Percentiles rank a stretch among this genome's conserved stretches.
Evolutionary conservation across 2,888 invertebrate genomes (phyloP).

Genomic region (Clivina fossor): DNA sequence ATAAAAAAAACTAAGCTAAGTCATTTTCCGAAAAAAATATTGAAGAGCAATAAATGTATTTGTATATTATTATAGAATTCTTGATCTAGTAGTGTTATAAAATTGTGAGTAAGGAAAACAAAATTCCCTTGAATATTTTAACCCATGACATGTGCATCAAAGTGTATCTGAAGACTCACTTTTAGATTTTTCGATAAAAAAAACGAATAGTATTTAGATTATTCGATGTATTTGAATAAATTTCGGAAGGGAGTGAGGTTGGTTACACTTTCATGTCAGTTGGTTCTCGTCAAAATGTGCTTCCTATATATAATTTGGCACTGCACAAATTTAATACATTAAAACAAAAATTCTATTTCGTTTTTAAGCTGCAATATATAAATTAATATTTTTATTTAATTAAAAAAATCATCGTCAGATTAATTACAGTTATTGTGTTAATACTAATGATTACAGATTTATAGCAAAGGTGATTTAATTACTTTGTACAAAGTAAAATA

Average conservation of each 20-base stretch:
- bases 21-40: slow-evolving; percentile 21
- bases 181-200: neutral
- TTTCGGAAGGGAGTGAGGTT: neutral
- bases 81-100: slow-evolving; percentile 30
- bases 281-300: slow-evolving; percentile 27
- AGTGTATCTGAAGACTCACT: too few species aligned
- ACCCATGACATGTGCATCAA: slow-evolving; percentile 2
- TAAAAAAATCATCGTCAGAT: too few species aligned
- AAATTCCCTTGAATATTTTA: slow-evolving; percentile 12
- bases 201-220: neutral
- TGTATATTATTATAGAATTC: slow-evolving; percentile 3
- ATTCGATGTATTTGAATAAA: neutral
- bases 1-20: too few species aligned
- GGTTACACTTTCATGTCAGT: slow-evolving; percentile 13
- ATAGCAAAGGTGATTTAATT: too few species aligned
- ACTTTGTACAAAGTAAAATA: too few species aligned
- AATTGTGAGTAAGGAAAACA: slow-evolving; percentile 4
- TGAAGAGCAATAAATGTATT: slow-evolving; percentile 25
- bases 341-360: slow-evolving; percentile 8
- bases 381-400: too few species aligned
- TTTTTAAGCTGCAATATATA: slow-evolving; percentile 24
- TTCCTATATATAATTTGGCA: slow-evolving; percentile 27
- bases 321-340: too few species aligned
- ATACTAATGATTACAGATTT: too few species aligned
- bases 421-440: too few species aligned